Evolutionary conservation across 2,797 vertebrate species (phyloP).

Genomic region (Lerista edwardsae): DNA sequence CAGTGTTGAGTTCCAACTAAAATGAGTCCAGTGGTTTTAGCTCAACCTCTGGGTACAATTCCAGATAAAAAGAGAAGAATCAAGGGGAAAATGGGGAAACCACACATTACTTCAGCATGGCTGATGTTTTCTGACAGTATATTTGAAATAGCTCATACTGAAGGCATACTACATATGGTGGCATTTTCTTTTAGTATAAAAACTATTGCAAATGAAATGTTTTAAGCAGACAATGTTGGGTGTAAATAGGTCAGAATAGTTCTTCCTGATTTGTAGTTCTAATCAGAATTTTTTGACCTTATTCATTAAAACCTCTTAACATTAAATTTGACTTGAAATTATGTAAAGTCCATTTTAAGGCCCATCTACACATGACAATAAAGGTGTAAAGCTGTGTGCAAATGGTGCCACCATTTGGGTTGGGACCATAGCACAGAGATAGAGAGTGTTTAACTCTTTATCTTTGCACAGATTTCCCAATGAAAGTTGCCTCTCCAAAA

Average conservation of each 20-base stretch:
- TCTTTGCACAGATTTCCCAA: no score
- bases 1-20: slow-evolving; percentile 58
- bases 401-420: no score
- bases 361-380: no score
- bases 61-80: slow-evolving; percentile 53
- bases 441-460: no score
- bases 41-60: slow-evolving; percentile 68
- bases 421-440: no score
- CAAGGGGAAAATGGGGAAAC: slow-evolving; percentile 41
- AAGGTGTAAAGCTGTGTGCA: no score
- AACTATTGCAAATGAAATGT: slow-evolving; percentile 49
- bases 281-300: slow-evolving; percentile 9
- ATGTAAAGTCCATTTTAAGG: no score
- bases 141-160: slow-evolving; percentile 55
- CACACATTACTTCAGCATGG: slow-evolving; percentile 64
- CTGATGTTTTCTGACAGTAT: slow-evolving; percentile 55
- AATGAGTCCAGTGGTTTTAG: slow-evolving; percentile 71
- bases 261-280: neutral
- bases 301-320: slow-evolving; percentile 3
- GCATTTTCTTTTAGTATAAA: slow-evolving; percentile 46
- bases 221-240: slow-evolving; percentile 20
- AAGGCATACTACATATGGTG: slow-evolving; percentile 35
- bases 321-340: no score
- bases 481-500: no score
- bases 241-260: neutral